A percentile compares a stretch with the other conserved stretches of the same genome.
Evolutionary conservation across 2,113 vertebrate genomes (phyloP).

Genomic region (Gadus chalcogrammus): DNA sequence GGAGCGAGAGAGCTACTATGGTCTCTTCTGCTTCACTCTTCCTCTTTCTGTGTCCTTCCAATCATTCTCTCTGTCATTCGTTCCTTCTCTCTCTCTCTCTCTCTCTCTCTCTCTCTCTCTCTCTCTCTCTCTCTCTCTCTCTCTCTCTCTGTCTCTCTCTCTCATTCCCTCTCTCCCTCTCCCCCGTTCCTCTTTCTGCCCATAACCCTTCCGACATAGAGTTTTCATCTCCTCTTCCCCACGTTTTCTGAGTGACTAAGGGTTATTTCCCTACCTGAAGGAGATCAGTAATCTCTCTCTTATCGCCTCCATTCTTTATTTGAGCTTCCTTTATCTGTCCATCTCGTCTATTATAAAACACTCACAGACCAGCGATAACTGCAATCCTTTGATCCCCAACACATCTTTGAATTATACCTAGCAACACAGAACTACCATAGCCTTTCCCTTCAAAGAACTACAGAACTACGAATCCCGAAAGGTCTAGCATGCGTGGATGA

Average conservation of each 20-base stretch:
- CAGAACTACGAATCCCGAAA: constrained; percentile 31
- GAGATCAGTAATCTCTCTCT: background rate
- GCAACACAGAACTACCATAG: background rate
- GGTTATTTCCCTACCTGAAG: background rate
- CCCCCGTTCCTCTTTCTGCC: background rate
- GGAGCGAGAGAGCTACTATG: background rate
- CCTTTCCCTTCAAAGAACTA: constrained; percentile 23
- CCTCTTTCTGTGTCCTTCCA: background rate
- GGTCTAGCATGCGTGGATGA: constrained; percentile 7
- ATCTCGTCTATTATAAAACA: background rate
- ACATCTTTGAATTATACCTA: background rate
- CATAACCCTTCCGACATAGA: no score
- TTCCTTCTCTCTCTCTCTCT: background rate
- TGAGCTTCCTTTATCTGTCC: background rate
- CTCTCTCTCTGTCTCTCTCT: background rate
- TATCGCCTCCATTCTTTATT: background rate
- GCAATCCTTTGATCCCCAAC: background rate
- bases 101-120: background rate
- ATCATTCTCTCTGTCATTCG: background rate
- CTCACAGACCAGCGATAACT: background rate
- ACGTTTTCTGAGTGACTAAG: no score
- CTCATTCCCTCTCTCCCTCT: background rate
- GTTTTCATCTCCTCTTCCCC: background rate
- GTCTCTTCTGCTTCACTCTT: constrained; percentile 7
- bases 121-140: background rate